Conservation (phyloP, 2,888 invertebrate genomes). For the Trileptium ribeirensis region DNA sequence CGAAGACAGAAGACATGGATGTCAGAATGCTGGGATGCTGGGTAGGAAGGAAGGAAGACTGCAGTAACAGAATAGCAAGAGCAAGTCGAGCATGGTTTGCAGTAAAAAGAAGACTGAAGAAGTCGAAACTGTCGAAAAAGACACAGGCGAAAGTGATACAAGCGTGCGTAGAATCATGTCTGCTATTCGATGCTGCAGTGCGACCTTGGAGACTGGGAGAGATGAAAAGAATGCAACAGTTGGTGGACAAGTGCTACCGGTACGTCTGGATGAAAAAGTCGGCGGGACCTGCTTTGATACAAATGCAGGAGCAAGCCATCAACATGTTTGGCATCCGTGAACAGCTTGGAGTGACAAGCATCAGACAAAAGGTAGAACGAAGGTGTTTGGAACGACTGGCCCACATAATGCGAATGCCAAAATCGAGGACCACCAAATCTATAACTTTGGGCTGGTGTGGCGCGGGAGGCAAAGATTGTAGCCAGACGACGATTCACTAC, state of each 20-base stretch:
- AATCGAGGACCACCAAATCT: background rate
- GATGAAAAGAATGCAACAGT: background rate
- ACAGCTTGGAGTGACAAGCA: background rate
- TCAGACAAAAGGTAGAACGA: background rate
- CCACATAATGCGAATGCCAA: background rate
- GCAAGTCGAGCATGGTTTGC: background rate
- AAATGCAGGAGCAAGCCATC: background rate
- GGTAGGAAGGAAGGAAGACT: background rate
- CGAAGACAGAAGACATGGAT: background rate
- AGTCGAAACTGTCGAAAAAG: background rate
- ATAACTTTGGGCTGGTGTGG: background rate
- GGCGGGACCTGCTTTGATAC: background rate
- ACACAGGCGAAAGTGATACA: background rate
- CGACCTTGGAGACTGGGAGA: background rate
- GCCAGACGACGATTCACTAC: background rate
- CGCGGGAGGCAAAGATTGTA: background rate
- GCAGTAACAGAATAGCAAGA: background rate
- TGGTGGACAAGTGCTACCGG: background rate
- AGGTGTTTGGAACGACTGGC: background rate
- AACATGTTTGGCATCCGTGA: background rate
- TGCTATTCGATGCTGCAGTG: background rate
- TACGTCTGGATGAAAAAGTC: background rate
- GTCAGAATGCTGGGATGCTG: background rate
- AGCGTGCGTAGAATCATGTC: background rate
- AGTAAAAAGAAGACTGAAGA: background rate